Evolutionary conservation across 92 coral and sea anemone genomes (phyloP), one percentile per base, ranked within the genome.

Genomic region (Meandrina meandrites): DNA sequence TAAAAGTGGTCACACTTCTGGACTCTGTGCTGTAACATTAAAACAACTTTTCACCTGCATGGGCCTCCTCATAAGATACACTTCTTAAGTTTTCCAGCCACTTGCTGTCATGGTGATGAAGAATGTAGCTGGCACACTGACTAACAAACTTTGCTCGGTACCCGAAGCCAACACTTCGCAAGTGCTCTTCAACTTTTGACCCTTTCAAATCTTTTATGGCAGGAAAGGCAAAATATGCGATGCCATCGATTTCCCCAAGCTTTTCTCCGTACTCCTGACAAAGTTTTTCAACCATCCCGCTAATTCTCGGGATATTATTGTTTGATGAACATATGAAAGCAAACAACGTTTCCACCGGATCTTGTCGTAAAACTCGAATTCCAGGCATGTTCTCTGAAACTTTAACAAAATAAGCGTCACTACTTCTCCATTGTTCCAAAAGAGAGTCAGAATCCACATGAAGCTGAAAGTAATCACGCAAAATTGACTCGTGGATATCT

Each of bases 251-350:
- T 62, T 92, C 94, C 75, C 81, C 76, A 60, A 97, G 40, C 56
- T 72, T 88, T 17, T 92, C 90, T 57, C 99, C 99, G 83, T 97
- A 97, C 58, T 82, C 85, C n/a, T 75, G 74, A 78, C 98, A 97
- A 75, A 97, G 79, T 45, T 88, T 91, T 79, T 91, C 91, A 16
- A 97, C 98, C 98, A 97, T 91, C 60, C 90, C 76, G 68, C 97
- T 93, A 14, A 97, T 97, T 56, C 99, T 90, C 69, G 93, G 94
- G 30, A 97, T 97, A 56, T 92, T 97, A 66, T 97, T 97, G 81
- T 97, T 97, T 27, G 99, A 97, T 1, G 99, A 97, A 57, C 99
- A 97, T 21, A 97, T 97, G 48, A 97, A 97, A 71, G 97, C 91
- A 84, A 97, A 97, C 22, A 96, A 91, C 76, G 91, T 97, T 86